Base-by-base conservation (phyloP, 2,888 invertebrate genomes). In the Xylota segnis region DNA sequence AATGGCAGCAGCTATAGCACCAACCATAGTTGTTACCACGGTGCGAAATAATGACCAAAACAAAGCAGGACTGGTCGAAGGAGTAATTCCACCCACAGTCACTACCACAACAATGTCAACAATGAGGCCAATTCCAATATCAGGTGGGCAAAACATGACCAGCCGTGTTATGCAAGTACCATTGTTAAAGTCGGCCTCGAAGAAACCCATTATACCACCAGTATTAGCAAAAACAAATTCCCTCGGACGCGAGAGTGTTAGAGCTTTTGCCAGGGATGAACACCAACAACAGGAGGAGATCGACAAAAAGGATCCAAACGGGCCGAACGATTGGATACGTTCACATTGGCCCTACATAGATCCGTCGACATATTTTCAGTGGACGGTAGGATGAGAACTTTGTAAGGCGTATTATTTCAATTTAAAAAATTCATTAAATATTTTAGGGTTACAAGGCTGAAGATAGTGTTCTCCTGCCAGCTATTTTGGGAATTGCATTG, bases 301-400 rank as follows among this genome's bases (percentile, higher is more conserved):
- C 34, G 54, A 54, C n/a, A 88, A 81, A 50, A 87, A 87, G 70
- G 83, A 87, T 79, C 82, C 87, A 7, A 87, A 61, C 14, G 58
- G 77, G 37, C 52, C 88, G 86, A 92, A 93, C 82, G 93, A 94
- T 47, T 95, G 95, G 95, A 94, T 94, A 89, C 94, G 94, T 61
- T 93, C 93, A 43, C 93, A 94, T 84, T 95, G 95, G 95, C 94
- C 95, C 10, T 95, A 94, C 90, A 94, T 94, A 54, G 94, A 95
- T 90, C 93, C 95, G 40, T 94, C 95, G 32, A 94, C 95, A 16
- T 94, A 94, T 90, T 94, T 95, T 90, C 94, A 94, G 91, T 95
- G 95, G 95, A 94, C 94, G 92, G 95, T 95, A 90, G 93, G 94
- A 45, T 52, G 9, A 40, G 10, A 16, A 12, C 23, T 29, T 4